Conservation (phyloP, 37 sponge, comb jelly and placozoan species). For the Ephydatia muelleri region DNA sequence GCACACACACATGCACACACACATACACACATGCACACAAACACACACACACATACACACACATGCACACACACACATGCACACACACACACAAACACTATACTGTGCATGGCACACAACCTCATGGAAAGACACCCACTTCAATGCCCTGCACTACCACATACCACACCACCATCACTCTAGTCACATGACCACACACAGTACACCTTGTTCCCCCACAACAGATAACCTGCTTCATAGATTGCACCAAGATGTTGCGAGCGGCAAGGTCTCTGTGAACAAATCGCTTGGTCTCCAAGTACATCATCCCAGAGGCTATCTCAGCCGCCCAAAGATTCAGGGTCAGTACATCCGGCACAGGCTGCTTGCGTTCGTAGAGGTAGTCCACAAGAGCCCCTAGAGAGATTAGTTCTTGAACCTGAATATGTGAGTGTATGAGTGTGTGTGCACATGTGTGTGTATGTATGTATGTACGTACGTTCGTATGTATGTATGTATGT, state of each 20-base stretch:
- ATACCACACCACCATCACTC: too few relatives aligned
- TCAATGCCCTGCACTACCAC: too few relatives aligned
- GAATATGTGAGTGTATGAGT: not conserved
- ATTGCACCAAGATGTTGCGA: slow-evolving; percentile 88
- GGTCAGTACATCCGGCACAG: slow-evolving; percentile 51
- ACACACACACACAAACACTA: too few relatives aligned
- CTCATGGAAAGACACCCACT: not conserved
- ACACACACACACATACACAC: too few relatives aligned
- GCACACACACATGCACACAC: too few relatives aligned
- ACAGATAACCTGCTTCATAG: slow-evolving; percentile 39
- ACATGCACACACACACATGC: not conserved
- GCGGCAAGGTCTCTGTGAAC: slow-evolving; percentile 97
- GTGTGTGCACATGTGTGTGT: too few relatives aligned
- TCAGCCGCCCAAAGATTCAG: slow-evolving; percentile 93
- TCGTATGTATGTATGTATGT: too few relatives aligned
- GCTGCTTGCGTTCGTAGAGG: slow-evolving; percentile 67
- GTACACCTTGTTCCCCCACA: not conserved
- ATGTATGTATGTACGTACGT: too few relatives aligned
- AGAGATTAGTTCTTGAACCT: slow-evolving; percentile 88
- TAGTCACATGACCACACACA: not conserved
- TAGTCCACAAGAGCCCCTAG: slow-evolving; percentile 85
- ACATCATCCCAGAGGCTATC: slow-evolving; percentile 94
- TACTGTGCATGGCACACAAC: not conserved
- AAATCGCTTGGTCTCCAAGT: slow-evolving; percentile 87
- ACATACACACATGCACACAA: too few relatives aligned